phyloP scores from a whole-genome alignment of 2,797 vertebrate species.

The Sandelia bainsii region DNA sequence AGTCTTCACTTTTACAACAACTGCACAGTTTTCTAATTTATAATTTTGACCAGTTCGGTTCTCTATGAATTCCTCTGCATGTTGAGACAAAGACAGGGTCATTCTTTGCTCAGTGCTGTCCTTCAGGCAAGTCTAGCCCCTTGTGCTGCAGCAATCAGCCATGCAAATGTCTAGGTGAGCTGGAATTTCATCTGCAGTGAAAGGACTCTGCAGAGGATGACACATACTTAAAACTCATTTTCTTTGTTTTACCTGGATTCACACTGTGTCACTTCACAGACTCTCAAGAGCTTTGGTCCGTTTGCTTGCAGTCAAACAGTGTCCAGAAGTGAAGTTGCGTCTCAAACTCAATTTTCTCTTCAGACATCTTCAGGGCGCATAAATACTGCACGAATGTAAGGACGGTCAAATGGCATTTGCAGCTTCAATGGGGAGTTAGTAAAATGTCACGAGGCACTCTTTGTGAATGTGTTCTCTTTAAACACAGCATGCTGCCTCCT shows the following conservation, averaged over 20 bases:
- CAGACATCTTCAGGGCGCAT: constrained; percentile 48
- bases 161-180: constrained; percentile 4
- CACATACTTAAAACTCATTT: too few relatives aligned
- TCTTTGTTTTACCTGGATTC: constrained; percentile 8
- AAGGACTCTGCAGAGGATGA: too few relatives aligned
- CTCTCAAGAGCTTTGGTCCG: background rate
- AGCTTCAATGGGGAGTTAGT: constrained; percentile 57
- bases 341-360: constrained; percentile 20
- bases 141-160: constrained; percentile 50
- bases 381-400: constrained; percentile 54
- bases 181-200: too few relatives aligned
- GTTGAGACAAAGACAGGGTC: constrained; percentile 31
- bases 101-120: constrained; percentile 12
- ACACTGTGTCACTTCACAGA: background rate
- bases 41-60: constrained; percentile 1
- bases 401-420: constrained; percentile 67
- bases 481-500: constrained; percentile 75
- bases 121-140: constrained; percentile 46
- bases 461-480: constrained; percentile 72
- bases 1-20: background rate
- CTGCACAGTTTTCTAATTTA: background rate
- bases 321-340: constrained; percentile 12
- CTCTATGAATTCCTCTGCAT: constrained; percentile 22
- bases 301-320: background rate
- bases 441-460: constrained; percentile 73